Base-by-base conservation (phyloP, 92 coral and sea anemone genomes). In the Porites lobata region DNA sequence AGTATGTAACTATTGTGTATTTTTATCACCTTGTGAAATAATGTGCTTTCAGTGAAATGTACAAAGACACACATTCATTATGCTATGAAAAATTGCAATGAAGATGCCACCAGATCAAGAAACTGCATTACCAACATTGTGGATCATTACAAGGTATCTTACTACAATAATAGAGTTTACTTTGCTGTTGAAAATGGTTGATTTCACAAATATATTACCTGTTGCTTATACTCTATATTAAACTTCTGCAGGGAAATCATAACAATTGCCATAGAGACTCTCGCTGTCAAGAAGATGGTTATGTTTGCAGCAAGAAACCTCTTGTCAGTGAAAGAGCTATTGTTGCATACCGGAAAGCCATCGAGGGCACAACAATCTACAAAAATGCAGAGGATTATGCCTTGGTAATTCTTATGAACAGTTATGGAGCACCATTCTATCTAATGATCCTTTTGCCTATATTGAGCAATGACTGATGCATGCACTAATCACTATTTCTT, bases 31-130 rank as follows among this genome's bases (percentile, higher is more conserved):
- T 57, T 32, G 14, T 77, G 82, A 57, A 19, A 57, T 20, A 52
- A 72, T 68, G 68, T 56, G 62, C 80, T 17, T 72, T 72, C 67
- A 83, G 81, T 32, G 43, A 32, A 32, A 32, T 32, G 43, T 32
- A 32, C 43, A 32, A 32, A 32, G 43, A 32, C 43, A 17, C 79
- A 72, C 62, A 32, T 83, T 10, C 72, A 83, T 69, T 84, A 54
- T 72, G 80, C 21, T 5, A 84, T 84, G 88, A 74, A 84, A 65
- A 84, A 84, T 29, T 84, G 88, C 66, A 76, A 72, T 57, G 88
- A 82, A 73, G 88, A 84, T 75, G 70, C 88, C 12, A 72, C 43
- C 10, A 14, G 7, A 18, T 70, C 65, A 19, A 64, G 75, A 38
- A 53, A 29, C 85, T 80, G 65, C 56, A 72, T 80, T 24, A 47